Base-by-base conservation (phyloP, 2,113 vertebrate species). In the Hucho hucho region DNA sequence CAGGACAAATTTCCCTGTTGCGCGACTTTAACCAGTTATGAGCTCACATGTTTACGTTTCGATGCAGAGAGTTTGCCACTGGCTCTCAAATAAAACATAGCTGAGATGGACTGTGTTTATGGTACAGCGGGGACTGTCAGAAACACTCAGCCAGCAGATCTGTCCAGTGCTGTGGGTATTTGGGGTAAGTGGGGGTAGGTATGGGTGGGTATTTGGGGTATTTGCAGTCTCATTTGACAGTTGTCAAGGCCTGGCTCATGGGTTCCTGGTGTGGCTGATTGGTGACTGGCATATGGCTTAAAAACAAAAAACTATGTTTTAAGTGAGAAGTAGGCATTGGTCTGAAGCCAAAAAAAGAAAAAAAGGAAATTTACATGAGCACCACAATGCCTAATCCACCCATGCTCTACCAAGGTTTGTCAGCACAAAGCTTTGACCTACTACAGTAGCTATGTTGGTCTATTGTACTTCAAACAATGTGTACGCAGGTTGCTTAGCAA, bases 21-120 rank as follows among this genome's bases (percentile, higher is more conserved):
- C 84, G 88, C 82, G 87, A 89, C 87, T 87, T 80, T 67, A 90
- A 91, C 91, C 87, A 83, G 89, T 88, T 77, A 69, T 94, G 92
- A 94, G 93, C 93, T 94, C 94, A 93, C 90, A 59, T 97, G 93
- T 97, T 97, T 97, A 97, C 91, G 93, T 94, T 93, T 94, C 91
- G 88, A 87, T 83, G 81, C 92, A 85, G 93, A 83, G 91, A 95
- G 94, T 97, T 97, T 97, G 96, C 95, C 90, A 81, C 49, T 95
- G 95, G 90, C 93, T 96, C 95, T 96, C 94, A 96, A 96, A 96
- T 95, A 95, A 93, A 90, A 82, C 92, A 92, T 94, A 92, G 88
- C 93, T 83, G 91, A 93, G 95, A 92, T 91, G 92, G 94, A 93
- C 94, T 90, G 89, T 96, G 95, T 97, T 97, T 96, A 95, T 93